Evolutionary conservation across 1,140 invertebrate genomes (phyloP), one percentile per base, ranked within the genome.

Genomic region (Lordiphosa stackelbergi): DNA sequence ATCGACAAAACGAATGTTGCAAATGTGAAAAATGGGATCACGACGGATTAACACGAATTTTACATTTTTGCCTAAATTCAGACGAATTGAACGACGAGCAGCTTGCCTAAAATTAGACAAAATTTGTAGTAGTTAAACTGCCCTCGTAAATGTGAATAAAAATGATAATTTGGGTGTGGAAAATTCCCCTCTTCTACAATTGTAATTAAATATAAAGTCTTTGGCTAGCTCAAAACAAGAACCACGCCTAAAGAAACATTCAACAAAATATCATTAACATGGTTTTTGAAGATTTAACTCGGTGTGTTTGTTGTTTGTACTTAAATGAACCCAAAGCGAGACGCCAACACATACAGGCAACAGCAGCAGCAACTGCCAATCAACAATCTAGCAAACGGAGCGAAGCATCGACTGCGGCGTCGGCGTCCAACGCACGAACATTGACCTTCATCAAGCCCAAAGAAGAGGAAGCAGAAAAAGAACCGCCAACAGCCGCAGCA

Each of bases 401-500:
- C 40, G 49, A 55, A 53, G 28, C 48, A 48, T 54, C 61, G 61
- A 42, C 55, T 31, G 48, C 60, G 52, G 51, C 60, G 43, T 52
- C 46, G 46, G 55, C 66, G 55, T 66, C 53, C 62, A 61, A 61
- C 63, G 53, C 45, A 75, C 75, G 77, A 81, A 65, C 75, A 83
- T 81, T 81, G 75, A 81, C 75, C 75, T 81, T 81, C 77, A 81
- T 83, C 74, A 83, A 74, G 54, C 46, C 81, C 70, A 71, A 74
- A 64, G 71, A 66, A 43, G 57, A 66, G 58, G 62, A 46, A 51
- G 42, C 43, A 51, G 36, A 34, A 56, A 40, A 63, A 53, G 41
- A 45, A 55, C 16, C 52, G 38, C 34, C 45, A 58, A 43, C 62
- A 56, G 46, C 42, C 47, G 24, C 46, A 62, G 46, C 47, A 53